Base-by-base conservation (phyloP, 2,888 invertebrate species). In the Argyresthia goedartella region DNA sequence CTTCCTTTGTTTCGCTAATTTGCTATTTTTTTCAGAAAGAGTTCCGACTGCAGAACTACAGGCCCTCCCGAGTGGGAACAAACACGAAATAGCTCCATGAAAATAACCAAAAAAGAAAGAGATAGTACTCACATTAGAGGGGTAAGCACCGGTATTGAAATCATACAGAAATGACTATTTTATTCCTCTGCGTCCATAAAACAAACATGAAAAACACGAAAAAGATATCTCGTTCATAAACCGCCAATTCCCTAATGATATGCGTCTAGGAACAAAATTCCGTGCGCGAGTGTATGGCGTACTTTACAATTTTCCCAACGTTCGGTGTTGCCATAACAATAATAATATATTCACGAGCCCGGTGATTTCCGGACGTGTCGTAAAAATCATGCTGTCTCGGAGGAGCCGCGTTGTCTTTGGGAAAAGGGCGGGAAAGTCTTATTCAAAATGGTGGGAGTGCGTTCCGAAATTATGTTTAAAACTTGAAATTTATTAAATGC, bases 321-420 rank as follows among this genome's bases (percentile, higher is more conserved):
- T 71, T 70, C 75, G 67, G 76, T 75, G 76, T 76, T 76, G 71
- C 78, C 74, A 81, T 82, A 80, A 81, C 79, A 81, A 81, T 81
- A 77, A 82, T 81, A 84, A 84, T 81, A 80, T 81, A 82, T 84
- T 82, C 81, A 78, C 71, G 72, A 69, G 74, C 71, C 71, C 71
- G 76, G 79, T 81, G 81, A 81, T 80, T 82, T 78, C 73, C 73
- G 70, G 69, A 73, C 70, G 76, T 71, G 75, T 76, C 78, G 76
- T 78, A 78, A 77, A 78, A 79, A 79, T 79, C 77, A 77, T 77
- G 72, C 53, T 63, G 71, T 75, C 76, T 78, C 76, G 52, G 53
- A 60, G 57, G 59, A 67, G 66, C 67, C 66, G 67, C 64, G 66
- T 61, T 67, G 64, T 65, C 58, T 49, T 53, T 49, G 50, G 54